Percentiles rank a stretch among this genome's conserved stretches.
Conservation (phyloP, 2,888 invertebrate genomes). For the Oeneis ivallda region DNA sequence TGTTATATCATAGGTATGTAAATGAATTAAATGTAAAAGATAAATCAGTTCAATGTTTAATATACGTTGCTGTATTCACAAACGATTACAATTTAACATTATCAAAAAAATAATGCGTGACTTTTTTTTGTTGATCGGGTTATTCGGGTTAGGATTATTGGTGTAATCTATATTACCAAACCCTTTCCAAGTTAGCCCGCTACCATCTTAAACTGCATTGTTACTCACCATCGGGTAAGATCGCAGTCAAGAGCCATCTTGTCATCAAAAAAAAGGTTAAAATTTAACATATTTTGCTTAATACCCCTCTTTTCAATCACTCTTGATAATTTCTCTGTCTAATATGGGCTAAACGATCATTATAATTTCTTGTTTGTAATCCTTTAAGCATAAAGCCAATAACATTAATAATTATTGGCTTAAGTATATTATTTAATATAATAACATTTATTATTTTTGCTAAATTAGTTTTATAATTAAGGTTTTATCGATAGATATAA, state of each 20-base stretch:
- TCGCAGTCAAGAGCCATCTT: not conserved
- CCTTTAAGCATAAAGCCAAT: not conserved
- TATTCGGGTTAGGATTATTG: too few relatives aligned
- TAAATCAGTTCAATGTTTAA: conserved; percentile 14
- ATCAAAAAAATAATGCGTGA: too few relatives aligned
- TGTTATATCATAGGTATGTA: conserved; percentile 21
- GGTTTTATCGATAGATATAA: too few relatives aligned
- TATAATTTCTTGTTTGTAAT: not conserved
- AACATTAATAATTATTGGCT: too few relatives aligned
- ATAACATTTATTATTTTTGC: not conserved
- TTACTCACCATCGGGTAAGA: too few relatives aligned
- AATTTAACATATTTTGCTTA: not conserved
- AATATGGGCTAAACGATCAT: not conserved
- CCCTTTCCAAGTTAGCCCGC: too few relatives aligned
- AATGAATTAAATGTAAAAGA: conserved; percentile 13
- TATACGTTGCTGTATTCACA: not conserved
- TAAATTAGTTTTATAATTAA: not conserved
- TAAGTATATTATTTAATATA: too few relatives aligned
- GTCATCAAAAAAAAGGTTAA: not conserved
- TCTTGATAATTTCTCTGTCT: too few relatives aligned
- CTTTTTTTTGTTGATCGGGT: too few relatives aligned
- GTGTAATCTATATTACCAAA: too few relatives aligned
- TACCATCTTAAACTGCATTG: too few relatives aligned
- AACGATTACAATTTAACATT: not conserved
- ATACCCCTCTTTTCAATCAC: too few relatives aligned